Conservation (phyloP, 2,888 invertebrate genomes). For the Cantharis rufa region DNA sequence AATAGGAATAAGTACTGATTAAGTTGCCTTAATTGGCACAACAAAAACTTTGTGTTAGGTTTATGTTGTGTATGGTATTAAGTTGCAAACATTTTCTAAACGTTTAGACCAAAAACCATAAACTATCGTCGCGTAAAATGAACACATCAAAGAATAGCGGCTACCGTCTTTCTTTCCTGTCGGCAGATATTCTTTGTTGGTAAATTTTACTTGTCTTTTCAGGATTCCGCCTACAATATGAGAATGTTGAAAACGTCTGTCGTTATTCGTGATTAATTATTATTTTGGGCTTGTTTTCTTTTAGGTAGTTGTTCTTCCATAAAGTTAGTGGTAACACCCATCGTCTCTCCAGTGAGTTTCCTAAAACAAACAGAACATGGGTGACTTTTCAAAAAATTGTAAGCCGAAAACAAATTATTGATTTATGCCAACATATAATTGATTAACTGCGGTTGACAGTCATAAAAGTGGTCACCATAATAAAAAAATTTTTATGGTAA, state of each 20-base stretch:
- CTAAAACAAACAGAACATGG: not conserved
- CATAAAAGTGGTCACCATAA: not conserved
- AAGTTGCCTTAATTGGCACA: slow-evolving; percentile 7
- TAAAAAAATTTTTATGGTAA: not conserved
- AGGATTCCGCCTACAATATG: slow-evolving; percentile 17
- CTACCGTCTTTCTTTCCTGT: slow-evolving; percentile 18
- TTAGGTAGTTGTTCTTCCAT: not conserved
- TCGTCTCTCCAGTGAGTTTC: not conserved
- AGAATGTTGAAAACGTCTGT: slow-evolving; percentile 15
- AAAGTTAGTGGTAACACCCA: not conserved
- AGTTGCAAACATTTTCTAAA: slow-evolving; percentile 17
- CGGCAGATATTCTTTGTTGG: slow-evolving; percentile 22
- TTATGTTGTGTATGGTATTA: slow-evolving; percentile 12
- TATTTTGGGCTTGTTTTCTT: not conserved
- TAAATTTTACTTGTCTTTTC: slow-evolving; percentile 8
- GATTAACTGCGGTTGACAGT: not conserved
- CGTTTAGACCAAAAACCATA: slow-evolving; percentile 18
- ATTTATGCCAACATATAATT: not conserved
- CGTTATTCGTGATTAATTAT: slow-evolving; percentile 20
- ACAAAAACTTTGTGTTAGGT: slow-evolving; percentile 4
- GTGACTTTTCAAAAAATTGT: not conserved
- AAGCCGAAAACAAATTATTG: not conserved
- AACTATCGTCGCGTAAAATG: slow-evolving; percentile 21
- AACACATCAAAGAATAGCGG: slow-evolving; percentile 25
- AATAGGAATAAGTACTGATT: not conserved